These are phyloP conservation scores for Orussus abietinus DNA, from an alignment of 1,140 invertebrate genomes.

Conservation along the genomic window DNA sequence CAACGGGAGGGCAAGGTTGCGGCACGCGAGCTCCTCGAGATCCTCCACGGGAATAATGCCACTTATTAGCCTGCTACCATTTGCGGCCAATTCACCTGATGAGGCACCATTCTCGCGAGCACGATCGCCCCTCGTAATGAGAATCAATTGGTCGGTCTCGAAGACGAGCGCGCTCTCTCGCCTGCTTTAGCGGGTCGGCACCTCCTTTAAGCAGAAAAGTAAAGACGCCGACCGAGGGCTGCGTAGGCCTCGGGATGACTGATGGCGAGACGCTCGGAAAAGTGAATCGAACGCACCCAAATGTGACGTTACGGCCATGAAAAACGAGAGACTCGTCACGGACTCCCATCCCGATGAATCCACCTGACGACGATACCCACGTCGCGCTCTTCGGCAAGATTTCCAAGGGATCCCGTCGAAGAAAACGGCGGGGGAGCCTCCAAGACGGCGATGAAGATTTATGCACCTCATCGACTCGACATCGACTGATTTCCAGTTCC, in stretches of 20 bases:
- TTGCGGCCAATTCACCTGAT: slow-evolving; percentile 22
- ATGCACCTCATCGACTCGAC: no score
- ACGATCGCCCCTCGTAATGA: slow-evolving; percentile 15
- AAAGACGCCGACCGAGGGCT: slow-evolving; percentile 10
- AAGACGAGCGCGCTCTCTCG: slow-evolving; percentile 5
- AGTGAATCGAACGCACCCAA: neutral
- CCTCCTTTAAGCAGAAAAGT: slow-evolving; percentile 3
- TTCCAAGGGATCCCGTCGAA: no score
- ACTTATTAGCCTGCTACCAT: slow-evolving; percentile 22
- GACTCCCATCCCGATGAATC: no score
- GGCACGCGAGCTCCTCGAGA: no score
- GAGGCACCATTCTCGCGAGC: slow-evolving; percentile 9
- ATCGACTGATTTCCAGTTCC: no score
- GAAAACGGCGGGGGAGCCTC: no score
- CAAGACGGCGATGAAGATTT: no score
- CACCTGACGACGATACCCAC: no score
- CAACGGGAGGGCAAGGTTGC: no score
- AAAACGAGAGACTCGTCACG: no score
- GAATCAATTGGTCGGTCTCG: slow-evolving; percentile 20
- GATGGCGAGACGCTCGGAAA: slow-evolving; percentile 11
- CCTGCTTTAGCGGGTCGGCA: neutral
- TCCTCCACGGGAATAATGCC: slow-evolving; percentile 18
- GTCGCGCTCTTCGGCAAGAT: no score
- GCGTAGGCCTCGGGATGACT: slow-evolving; percentile 16
- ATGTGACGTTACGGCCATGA: no score